Percentiles rank a stretch among this genome's conserved stretches.
Evolutionary conservation across 2,797 vertebrate genomes (phyloP).

Genomic region (Lithobates pipiens): DNA sequence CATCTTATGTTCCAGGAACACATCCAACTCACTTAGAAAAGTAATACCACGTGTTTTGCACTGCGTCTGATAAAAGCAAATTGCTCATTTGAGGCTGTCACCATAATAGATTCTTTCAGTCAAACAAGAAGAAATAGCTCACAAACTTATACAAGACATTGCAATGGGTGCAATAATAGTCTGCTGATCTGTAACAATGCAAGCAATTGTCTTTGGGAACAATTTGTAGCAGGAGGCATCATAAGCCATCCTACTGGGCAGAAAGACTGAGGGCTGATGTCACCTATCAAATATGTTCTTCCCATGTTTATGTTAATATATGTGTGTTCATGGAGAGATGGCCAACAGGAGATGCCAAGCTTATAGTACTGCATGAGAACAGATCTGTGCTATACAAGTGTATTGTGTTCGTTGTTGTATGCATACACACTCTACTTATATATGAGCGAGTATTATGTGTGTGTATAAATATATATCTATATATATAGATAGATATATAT

Average conservation of each 20-base stretch:
- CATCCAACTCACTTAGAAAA: constrained; percentile 38
- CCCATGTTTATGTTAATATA: not conserved
- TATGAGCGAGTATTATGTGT: too few relatives aligned
- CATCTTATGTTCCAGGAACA: constrained; percentile 48
- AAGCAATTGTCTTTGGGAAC: constrained; percentile 11
- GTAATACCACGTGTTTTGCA: constrained; percentile 52
- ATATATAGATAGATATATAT: too few relatives aligned
- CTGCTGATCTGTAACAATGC: constrained; percentile 18
- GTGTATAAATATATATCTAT: too few relatives aligned
- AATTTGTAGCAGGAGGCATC: constrained; percentile 16
- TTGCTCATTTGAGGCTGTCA: constrained; percentile 53
- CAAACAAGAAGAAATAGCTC: constrained; percentile 46
- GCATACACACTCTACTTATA: too few relatives aligned
- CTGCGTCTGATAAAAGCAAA: constrained; percentile 50
- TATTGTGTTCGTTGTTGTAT: too few relatives aligned
- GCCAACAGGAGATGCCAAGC: too few relatives aligned
- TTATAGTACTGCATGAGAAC: too few relatives aligned
- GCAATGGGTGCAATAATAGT: not conserved
- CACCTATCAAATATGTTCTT: not conserved
- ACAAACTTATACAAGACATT: constrained; percentile 45
- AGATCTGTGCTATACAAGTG: too few relatives aligned
- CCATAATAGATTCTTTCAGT: constrained; percentile 53
- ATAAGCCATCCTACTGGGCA: not conserved
- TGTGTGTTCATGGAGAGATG: not conserved
- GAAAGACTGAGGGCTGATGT: not conserved